Conservation (phyloP, 2,113 vertebrate genomes). For the Gasterosteus nipponicus region DNA sequence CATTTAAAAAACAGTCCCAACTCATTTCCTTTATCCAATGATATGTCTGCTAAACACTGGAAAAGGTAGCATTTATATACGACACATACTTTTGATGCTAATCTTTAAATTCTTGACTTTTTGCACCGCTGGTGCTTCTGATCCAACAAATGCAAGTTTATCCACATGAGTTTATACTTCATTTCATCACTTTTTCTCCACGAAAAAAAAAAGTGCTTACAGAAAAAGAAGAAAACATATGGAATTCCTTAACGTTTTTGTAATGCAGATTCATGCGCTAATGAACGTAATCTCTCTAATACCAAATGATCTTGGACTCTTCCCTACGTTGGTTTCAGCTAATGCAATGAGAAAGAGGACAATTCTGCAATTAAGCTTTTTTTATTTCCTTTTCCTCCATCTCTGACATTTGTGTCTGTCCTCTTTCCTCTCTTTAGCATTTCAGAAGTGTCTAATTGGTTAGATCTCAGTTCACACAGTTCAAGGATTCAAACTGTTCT, state of each 20-base stretch:
- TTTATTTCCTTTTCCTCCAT: constrained; percentile 31
- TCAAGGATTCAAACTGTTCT: constrained; percentile 27
- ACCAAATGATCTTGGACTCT: constrained; percentile 21
- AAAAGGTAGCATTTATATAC: background rate
- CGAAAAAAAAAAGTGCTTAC: background rate
- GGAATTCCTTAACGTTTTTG: background rate
- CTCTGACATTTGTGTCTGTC: constrained; percentile 60
- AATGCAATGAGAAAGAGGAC: constrained; percentile 22
- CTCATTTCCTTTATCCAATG: background rate
- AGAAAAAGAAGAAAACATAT: constrained; percentile 1
- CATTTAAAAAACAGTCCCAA: background rate
- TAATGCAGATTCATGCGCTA: constrained; percentile 9
- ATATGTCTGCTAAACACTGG: background rate
- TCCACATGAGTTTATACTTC: background rate
- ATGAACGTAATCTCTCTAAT: constrained; percentile 5
- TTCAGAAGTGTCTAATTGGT: constrained; percentile 60
- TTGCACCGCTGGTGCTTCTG: background rate
- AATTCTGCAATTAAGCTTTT: constrained; percentile 49
- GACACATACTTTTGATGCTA: background rate
- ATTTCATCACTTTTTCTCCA: background rate
- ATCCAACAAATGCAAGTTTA: background rate
- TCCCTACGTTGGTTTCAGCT: constrained; percentile 19
- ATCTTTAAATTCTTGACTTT: background rate
- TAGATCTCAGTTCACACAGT: constrained; percentile 33
- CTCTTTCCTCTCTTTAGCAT: constrained; percentile 34